A percentile compares a stretch with the other conserved stretches of the same genome.
Conservation (phyloP, 1,140 invertebrate genomes). For the Harpegnathos saltator region DNA sequence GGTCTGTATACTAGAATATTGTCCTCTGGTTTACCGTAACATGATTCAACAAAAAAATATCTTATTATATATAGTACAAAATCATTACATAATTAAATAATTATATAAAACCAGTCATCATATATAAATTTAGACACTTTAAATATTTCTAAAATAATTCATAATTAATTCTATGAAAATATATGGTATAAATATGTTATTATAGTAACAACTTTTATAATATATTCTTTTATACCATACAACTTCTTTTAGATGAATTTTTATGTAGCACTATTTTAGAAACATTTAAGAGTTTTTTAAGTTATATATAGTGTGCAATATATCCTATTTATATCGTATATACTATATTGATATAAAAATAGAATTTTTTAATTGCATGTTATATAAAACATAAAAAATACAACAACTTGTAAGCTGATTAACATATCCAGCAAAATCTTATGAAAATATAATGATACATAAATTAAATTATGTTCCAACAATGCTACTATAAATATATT, state of each 20-base stretch:
- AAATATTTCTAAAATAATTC: constrained; percentile 39
- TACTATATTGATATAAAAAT: constrained; percentile 11
- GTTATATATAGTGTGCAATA: too few species aligned
- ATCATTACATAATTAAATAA: constrained; percentile 49
- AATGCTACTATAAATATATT: constrained; percentile 2
- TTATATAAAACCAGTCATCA: constrained; percentile 45
- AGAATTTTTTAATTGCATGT: background rate
- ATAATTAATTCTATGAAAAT: constrained; percentile 25
- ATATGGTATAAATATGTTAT: constrained; percentile 39
- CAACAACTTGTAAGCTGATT: background rate
- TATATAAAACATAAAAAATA: constrained; percentile 20
- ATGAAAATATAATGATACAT: background rate
- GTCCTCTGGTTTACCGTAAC: constrained; percentile 85
- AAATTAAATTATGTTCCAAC: constrained; percentile 20
- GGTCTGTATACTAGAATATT: constrained; percentile 75
- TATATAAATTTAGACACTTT: constrained; percentile 27
- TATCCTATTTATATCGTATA: too few species aligned
- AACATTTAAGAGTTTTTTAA: too few species aligned
- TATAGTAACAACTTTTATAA: background rate
- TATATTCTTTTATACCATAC: background rate
- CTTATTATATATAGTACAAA: constrained; percentile 69
- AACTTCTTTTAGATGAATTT: background rate
- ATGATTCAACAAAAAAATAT: constrained; percentile 80
- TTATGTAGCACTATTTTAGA: background rate
- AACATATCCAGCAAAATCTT: constrained; percentile 28